Conservation (phyloP, 2,797 vertebrate genomes). For the Anolis apletophallus region DNA sequence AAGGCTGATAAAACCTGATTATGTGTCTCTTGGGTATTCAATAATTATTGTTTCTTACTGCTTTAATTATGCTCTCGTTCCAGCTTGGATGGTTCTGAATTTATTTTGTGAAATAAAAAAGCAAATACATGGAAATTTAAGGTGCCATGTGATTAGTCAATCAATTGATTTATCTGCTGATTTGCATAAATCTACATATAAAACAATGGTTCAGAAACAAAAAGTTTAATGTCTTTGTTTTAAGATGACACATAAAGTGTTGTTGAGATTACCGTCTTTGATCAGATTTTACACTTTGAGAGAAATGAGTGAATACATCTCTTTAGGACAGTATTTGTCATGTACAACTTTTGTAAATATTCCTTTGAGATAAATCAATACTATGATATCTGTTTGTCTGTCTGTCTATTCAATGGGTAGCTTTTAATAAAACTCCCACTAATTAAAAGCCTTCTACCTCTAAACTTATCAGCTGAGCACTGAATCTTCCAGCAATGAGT, state of each 20-base stretch:
- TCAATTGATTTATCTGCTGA: background rate
- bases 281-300: background rate
- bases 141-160: background rate
- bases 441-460: background rate
- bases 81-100: constrained; percentile 1
- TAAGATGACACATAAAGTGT: background rate
- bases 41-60: background rate
- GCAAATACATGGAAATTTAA: background rate
- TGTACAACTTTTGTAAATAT: too few relatives aligned
- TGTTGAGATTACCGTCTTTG: background rate
- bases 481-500: background rate
- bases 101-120: constrained; percentile 26
- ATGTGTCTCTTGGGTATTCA: background rate
- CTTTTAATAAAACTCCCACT: background rate
- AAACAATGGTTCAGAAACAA: background rate
- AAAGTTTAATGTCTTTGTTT: background rate
- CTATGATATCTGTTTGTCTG: too few relatives aligned
- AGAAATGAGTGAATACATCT: background rate
- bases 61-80: constrained; percentile 40
- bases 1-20: constrained; percentile 7
- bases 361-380: too few relatives aligned
- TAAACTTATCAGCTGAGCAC: background rate
- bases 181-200: background rate
- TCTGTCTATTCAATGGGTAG: background rate
- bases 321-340: background rate